Base-by-base conservation (phyloP, 2,797 vertebrate genomes). In the Valencia hispanica region DNA sequence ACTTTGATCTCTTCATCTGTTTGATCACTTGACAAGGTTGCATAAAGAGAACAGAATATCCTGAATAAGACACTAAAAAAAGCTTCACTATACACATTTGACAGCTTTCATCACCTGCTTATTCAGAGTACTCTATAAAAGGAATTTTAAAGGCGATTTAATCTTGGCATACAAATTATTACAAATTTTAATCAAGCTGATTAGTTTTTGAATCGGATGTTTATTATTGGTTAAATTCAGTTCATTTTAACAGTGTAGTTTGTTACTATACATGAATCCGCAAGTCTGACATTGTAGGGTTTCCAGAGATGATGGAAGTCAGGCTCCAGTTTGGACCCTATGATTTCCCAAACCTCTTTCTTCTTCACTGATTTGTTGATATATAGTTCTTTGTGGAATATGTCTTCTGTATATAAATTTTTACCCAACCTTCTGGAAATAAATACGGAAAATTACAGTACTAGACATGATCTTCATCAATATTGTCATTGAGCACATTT, bases 1-100 rank as follows among this genome's bases (percentile, higher is more conserved):
- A 61, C 71, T 55, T 68, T 53, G 22, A 70, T 72, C 20, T 73
- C 34, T 48, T 51, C 3, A 34, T n/a, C 17, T 57, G 4, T 83
- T 34, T 78, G 48, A 6, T 53, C 57, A 39, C 41, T 22, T 15
- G 6, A 27, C 8, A 51, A 25, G 4, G 20, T 9, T 5, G 3
- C 9, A 57, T 17, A 43, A 18, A 34, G 48, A 79, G 50, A 25
- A 34, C 8, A 69, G 4, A n/a, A 8, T 5, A 3, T 68, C n/a
- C n/a, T 69, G 41, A 34, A 70, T 22, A 20, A 18, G 17, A 32
- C 43, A 69, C 43, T 2, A 17, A 11, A 25, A 36, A 22, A 65
- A 43, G 39, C 39, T 15, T 68, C 14, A 27, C 18, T 39, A 39
- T 43, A 12, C 61, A 65, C 34, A 25, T 22, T 65, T 36, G 34